phyloP scores from a whole-genome alignment of 2,797 vertebrate genomes.

The Pachyuromys duprasi region DNA sequence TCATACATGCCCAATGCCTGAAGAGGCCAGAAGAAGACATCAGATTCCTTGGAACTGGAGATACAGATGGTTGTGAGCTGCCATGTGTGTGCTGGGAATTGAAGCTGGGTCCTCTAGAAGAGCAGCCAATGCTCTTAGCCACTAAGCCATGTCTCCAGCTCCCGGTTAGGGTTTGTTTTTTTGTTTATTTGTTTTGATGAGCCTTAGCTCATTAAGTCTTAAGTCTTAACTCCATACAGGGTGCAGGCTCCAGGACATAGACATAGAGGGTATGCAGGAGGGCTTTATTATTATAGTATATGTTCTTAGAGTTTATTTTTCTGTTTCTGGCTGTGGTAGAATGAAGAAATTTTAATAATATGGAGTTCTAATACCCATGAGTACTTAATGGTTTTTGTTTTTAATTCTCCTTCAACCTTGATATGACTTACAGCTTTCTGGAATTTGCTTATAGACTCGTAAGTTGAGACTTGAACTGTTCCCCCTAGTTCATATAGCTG shows the following conservation, averaged over 20 bases:
- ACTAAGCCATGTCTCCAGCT: background rate
- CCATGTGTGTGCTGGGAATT: background rate
- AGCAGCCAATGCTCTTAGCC: background rate
- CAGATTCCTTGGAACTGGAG: background rate
- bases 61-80: background rate
- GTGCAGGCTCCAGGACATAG: slow-evolving; percentile 44
- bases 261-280: background rate
- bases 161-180: background rate
- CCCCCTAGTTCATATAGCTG: slow-evolving; percentile 75
- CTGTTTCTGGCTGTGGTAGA: slow-evolving; percentile 58
- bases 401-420: slow-evolving; percentile 73
- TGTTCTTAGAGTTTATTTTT: slow-evolving; percentile 67
- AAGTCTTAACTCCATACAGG: slow-evolving; percentile 39
- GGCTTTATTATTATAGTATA: slow-evolving; percentile 38
- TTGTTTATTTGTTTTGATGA: slow-evolving; percentile 39
- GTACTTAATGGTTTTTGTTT: slow-evolving; percentile 72
- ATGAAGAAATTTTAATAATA: slow-evolving; percentile 75
- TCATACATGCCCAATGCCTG: background rate
- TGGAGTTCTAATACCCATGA: slow-evolving; percentile 73
- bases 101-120: background rate
- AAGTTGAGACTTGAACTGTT: slow-evolving; percentile 79
- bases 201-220: background rate
- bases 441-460: slow-evolving; percentile 80
- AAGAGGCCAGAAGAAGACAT: background rate
- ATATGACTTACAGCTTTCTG: slow-evolving; percentile 77